Evolutionary conservation across 2,797 vertebrate genomes (phyloP).

Genomic region (Chiloscyllium punctatum): DNA sequence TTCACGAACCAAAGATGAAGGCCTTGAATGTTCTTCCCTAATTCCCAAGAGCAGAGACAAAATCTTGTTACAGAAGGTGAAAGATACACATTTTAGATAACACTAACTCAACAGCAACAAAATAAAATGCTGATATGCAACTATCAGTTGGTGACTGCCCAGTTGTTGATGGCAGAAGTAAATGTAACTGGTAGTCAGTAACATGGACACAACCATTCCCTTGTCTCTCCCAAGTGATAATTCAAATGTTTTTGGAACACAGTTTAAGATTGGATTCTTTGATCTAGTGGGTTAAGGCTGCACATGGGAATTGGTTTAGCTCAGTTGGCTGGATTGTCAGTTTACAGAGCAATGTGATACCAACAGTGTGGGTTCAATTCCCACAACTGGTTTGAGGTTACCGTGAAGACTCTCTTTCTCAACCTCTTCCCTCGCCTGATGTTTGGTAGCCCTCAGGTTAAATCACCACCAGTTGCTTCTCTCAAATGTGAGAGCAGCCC

Average conservation of each 20-base stretch:
- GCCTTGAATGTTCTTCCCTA: not conserved
- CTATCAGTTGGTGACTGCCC: not conserved
- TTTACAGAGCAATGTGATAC: too few species aligned
- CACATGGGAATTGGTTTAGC: too few species aligned
- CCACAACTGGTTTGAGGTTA: too few species aligned
- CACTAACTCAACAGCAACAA: not conserved
- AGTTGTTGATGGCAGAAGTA: not conserved
- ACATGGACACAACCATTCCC: not conserved
- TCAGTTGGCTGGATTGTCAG: too few species aligned
- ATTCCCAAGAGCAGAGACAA: not conserved
- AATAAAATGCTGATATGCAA: not conserved
- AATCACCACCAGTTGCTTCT: too few species aligned
- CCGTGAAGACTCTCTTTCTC: too few species aligned
- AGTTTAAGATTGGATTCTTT: not conserved
- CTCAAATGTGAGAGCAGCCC: too few species aligned
- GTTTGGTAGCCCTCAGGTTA: too few species aligned
- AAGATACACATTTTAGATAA: not conserved
- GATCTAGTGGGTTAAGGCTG: not conserved
- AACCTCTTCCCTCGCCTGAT: too few species aligned
- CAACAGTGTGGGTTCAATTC: too few species aligned
- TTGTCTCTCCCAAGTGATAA: not conserved
- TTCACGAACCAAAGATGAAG: not conserved
- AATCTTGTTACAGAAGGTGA: not conserved
- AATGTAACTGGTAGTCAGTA: not conserved
- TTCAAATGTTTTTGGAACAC: not conserved